Percentiles rank a stretch among this genome's conserved stretches.
Evolutionary conservation across 2,113 vertebrate species (phyloP).

Genomic region (Dolichallabes microphthalmus): DNA sequence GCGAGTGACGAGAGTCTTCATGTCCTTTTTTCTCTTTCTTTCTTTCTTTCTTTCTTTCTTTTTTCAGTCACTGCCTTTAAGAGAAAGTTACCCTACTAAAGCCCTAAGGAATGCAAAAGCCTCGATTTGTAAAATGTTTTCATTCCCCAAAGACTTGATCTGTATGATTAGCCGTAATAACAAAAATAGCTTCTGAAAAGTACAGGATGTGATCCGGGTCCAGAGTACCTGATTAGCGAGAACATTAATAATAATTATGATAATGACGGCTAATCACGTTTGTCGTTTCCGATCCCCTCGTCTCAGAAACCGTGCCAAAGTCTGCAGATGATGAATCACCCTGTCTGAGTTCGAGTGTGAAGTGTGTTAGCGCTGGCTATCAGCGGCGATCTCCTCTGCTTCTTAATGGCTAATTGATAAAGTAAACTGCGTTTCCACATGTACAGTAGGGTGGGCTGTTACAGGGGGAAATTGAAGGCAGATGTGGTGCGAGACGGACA

Average conservation of each 20-base stretch:
- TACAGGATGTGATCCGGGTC: not conserved
- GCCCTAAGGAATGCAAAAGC: not conserved
- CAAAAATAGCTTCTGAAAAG: constrained; percentile 6
- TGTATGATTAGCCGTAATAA: not conserved
- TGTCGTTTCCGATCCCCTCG: not conserved
- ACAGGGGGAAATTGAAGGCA: constrained; percentile 62
- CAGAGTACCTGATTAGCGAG: not conserved
- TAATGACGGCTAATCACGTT: not conserved
- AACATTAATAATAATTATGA: not conserved
- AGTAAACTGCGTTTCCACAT: constrained; percentile 58
- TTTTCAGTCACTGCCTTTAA: not conserved
- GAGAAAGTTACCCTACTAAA: not conserved
- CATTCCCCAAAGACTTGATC: not conserved
- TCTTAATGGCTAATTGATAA: constrained; percentile 65
- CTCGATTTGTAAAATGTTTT: not conserved
- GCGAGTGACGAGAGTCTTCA: not conserved
- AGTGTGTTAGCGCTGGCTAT: constrained; percentile 54
- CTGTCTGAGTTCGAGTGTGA: constrained; percentile 21
- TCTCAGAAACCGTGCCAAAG: not conserved
- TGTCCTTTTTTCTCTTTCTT: too few species aligned
- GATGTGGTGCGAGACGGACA: constrained; percentile 35
- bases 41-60: too few species aligned
- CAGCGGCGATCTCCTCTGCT: constrained; percentile 59
- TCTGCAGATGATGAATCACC: constrained; percentile 12
- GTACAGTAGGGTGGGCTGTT: constrained; percentile 56